Evolutionary conservation across 2,113 vertebrate species (phyloP), one percentile per base, ranked within the genome.

Genomic region (Poeciliopsis retropinna): DNA sequence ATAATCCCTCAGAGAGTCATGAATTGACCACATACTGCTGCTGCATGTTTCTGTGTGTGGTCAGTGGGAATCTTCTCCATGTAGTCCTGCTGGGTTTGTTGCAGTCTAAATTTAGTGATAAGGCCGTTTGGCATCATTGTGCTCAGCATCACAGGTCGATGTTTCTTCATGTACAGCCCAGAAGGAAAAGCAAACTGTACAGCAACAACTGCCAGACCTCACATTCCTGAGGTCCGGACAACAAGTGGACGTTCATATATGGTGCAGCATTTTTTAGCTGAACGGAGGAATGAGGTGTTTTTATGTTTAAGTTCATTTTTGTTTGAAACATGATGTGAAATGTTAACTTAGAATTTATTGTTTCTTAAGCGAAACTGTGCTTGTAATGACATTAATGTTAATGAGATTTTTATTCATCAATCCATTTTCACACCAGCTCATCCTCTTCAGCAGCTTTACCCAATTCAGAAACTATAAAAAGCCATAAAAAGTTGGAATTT

Each of bases 91-190:
- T 77, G 75, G 7, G 70, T 83, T 87, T 31, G 54, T 85, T 64
- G 70, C 80, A 73, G 81, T 88, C 88, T 89, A 91, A 87, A 82
- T 90, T 84, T 89, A 91, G 85, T 74, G 83, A 87, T 67, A 73
- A 76, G 67, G 72, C 72, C 37, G 88, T 90, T 85, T 89, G 81
- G 72, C 73, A 31, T 69, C 76, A 78, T 81, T 83, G 75, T 84
- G 82, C 88, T 93, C 89, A 91, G 78, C 37, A 29, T 71, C 66
- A 67, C 34, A 86, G 85, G 92, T 94, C 83, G 34, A 91, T 92
- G 80, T 73, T 82, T 85, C 78, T 79, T 83, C 80, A 85, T 87
- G 84, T 86, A 76, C 87, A 82, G 91, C 90, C 88, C 81, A 75
- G 81, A 63, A 76, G 75, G 71, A 92, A 88, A 72, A 78, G 78